phyloP scores from a whole-genome alignment of 2,113 vertebrate genomes.

The Myotis davidii region DNA sequence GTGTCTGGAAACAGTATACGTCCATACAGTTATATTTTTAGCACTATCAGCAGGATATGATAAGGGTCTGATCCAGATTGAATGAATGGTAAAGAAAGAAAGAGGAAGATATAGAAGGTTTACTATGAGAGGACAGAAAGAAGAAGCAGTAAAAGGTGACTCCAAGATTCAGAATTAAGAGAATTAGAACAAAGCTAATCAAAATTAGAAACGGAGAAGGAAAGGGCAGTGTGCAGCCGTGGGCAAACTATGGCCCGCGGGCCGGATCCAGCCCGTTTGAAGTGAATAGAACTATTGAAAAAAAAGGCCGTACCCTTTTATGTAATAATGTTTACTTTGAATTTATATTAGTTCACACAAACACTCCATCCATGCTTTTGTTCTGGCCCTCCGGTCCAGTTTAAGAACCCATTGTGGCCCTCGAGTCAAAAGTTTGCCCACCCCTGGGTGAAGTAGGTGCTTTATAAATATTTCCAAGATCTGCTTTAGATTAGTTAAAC shows the following conservation, averaged over 20 bases:
- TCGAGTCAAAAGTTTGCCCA: too few species aligned
- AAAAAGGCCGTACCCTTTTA: too few species aligned
- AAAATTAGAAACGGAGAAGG: slow-evolving; percentile 11
- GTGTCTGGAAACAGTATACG: not conserved
- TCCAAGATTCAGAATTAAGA: not conserved
- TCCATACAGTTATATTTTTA: not conserved
- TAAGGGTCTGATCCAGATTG: not conserved
- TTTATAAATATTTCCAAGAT: slow-evolving; percentile 28
- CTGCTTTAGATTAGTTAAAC: not conserved
- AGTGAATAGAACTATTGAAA: too few species aligned
- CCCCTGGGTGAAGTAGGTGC: not conserved
- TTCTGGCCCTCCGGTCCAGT: too few species aligned
- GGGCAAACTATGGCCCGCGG: too few species aligned
- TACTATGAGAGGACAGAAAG: not conserved
- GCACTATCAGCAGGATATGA: not conserved
- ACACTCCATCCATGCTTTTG: too few species aligned
- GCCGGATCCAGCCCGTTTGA: too few species aligned
- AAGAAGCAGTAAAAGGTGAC: not conserved
- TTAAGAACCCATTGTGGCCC: too few species aligned
- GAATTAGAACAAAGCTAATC: not conserved
- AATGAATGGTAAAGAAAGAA: not conserved
- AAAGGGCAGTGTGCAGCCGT: not conserved
- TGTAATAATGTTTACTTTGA: too few species aligned
- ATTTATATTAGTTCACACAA: too few species aligned
- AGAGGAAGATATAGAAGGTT: not conserved